Percentiles rank a stretch among this genome's conserved stretches.
Conservation (phyloP, 2,113 vertebrate genomes). For the Agapornis roseicollis region DNA sequence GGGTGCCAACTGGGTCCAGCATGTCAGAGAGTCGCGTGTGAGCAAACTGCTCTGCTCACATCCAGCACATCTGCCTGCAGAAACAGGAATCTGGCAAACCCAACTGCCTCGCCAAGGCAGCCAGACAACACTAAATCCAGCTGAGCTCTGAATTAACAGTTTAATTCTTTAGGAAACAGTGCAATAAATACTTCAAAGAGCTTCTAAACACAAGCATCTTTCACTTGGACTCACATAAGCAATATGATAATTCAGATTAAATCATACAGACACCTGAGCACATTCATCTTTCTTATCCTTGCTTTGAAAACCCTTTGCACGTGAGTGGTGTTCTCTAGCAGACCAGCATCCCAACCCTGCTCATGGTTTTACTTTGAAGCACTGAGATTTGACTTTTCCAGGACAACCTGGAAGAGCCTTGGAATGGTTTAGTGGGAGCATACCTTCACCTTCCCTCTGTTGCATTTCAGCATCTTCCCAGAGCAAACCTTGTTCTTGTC, state of each 20-base stretch:
- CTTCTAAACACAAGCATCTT: background rate
- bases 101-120: background rate
- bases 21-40: background rate
- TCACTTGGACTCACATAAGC: background rate
- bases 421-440: background rate
- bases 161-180: background rate
- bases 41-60: background rate
- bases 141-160: background rate
- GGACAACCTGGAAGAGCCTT: background rate
- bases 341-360: background rate
- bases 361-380: background rate
- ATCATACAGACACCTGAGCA: background rate
- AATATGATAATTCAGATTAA: background rate
- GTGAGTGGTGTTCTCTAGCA: background rate
- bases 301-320: background rate
- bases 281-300: background rate
- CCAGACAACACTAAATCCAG: background rate
- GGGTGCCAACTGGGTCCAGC: background rate
- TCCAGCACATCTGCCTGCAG: background rate
- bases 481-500: background rate
- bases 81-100: background rate
- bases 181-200: slow-evolving; percentile 12
- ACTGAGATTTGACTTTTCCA: background rate
- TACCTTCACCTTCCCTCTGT: background rate
- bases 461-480: background rate